Evolutionary conservation across 2,888 invertebrate genomes (phyloP), one percentile per base, ranked within the genome.

Genomic region (Anodontia alba): DNA sequence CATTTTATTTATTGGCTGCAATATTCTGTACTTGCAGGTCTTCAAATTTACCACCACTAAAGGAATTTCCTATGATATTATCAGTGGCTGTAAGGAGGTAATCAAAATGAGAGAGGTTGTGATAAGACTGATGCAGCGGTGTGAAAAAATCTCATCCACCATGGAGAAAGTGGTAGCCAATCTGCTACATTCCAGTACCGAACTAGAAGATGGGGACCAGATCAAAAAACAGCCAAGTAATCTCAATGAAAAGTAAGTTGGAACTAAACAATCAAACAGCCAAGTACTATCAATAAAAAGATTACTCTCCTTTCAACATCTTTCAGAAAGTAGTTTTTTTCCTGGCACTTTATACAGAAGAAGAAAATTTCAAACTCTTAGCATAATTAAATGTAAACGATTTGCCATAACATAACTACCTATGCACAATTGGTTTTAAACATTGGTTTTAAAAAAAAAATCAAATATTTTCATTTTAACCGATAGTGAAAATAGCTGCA

Each of bases 91-190:
- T 0, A 97, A 98, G 93, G 95, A 94, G 66, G 89, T 95, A 29
- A 90, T 95, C 72, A 90, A 92, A 66, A 97, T 97, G 0, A 96
- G 98, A 72, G 96, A 96, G 88, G 97, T 97, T 83, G 96, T 98
- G 0, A 96, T 96, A 77, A 95, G 96, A 78, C 95, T 98, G 80
- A 97, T 98, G 96, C 96, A 96, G 93, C 97, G 97, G 94, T 99
- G 99, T 93, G 96, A 97, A 57, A 96, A 96, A 67, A 95, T 98
- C 78, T 97, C 98, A 0, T 96, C 96, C 69, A 96, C 97, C 86
- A 95, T 98, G 94, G 98, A 97, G 92, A 95, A 96, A 3, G 97
- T 97, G 0, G 97, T 98, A 5, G 96, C 97, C 0, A 84, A 88
- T 20, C 88, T 94, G 54, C 97, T 97, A 20, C 84, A 82, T 51